Conservation (phyloP, 1,140 invertebrate genomes). For the Rhopalosiphum padi region DNA sequence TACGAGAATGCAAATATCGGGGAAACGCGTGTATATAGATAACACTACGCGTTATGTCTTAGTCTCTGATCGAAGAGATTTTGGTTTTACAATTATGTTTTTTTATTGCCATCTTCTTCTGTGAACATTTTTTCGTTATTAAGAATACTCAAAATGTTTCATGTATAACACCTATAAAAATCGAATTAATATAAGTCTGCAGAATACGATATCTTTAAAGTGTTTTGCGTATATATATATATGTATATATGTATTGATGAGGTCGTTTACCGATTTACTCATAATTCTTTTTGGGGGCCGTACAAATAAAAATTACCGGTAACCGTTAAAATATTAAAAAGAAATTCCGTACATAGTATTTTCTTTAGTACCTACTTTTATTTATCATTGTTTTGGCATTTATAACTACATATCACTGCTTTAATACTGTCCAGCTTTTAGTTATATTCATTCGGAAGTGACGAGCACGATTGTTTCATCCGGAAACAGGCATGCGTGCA, state of each 20-base stretch:
- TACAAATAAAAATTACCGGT: not conserved
- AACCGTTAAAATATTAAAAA: not conserved
- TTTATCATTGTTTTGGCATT: not conserved
- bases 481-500: not conserved
- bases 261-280: not conserved
- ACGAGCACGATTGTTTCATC: not conserved
- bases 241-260: not conserved
- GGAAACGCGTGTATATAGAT: not conserved
- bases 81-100: constrained; percentile 2
- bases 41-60: not conserved
- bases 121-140: not conserved
- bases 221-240: no score
- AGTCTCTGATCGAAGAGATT: not conserved
- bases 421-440: not conserved
- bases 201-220: not conserved
- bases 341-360: not conserved
- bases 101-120: constrained; percentile 5
- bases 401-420: not conserved
- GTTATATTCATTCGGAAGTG: not conserved
- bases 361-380: not conserved
- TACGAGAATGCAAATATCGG: not conserved
- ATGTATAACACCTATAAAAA: not conserved
- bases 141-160: not conserved
- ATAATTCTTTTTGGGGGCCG: not conserved
- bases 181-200: not conserved